Evolutionary conservation across 2,888 invertebrate species (phyloP).

Genomic region (Antheraea yamamai): DNA sequence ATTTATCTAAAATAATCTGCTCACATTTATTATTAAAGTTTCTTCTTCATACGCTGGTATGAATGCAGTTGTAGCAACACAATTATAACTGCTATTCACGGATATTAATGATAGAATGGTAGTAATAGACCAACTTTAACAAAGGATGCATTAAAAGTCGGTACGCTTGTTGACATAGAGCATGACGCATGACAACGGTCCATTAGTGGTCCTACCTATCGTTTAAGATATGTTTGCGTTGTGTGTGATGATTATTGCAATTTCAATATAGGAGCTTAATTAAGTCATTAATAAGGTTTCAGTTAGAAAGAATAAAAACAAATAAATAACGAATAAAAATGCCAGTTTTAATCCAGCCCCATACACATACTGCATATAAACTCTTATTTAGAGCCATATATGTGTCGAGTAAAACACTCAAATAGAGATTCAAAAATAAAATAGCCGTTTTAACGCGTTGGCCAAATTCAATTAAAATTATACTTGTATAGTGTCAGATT

Average conservation of each 20-base stretch:
- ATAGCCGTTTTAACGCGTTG: too few relatives aligned
- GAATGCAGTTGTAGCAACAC: constrained; percentile 44
- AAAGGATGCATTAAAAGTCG: constrained; percentile 67
- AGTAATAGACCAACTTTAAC: constrained; percentile 69
- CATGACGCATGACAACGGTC: constrained; percentile 59
- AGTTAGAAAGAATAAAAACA: too few relatives aligned
- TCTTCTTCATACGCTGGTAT: not conserved
- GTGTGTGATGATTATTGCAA: constrained; percentile 12
- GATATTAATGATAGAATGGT: constrained; percentile 31
- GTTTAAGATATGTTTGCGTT: constrained; percentile 27
- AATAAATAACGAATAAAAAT: too few relatives aligned
- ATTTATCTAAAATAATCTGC: not conserved
- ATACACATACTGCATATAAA: too few relatives aligned
- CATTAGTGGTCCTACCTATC: constrained; percentile 60
- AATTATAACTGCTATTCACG: constrained; percentile 48
- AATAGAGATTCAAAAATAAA: too few relatives aligned
- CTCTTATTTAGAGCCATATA: too few relatives aligned
- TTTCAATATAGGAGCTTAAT: not conserved
- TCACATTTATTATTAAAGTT: not conserved
- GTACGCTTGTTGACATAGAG: constrained; percentile 65
- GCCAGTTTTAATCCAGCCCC: too few relatives aligned
- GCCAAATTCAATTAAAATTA: too few relatives aligned
- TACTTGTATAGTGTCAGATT: too few relatives aligned
- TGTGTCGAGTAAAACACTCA: too few relatives aligned
- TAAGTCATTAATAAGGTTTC: too few relatives aligned